These are phyloP conservation scores for Dexiosoma caninum DNA, from an alignment of 2,888 invertebrate species.

Conservation along the genomic window DNA sequence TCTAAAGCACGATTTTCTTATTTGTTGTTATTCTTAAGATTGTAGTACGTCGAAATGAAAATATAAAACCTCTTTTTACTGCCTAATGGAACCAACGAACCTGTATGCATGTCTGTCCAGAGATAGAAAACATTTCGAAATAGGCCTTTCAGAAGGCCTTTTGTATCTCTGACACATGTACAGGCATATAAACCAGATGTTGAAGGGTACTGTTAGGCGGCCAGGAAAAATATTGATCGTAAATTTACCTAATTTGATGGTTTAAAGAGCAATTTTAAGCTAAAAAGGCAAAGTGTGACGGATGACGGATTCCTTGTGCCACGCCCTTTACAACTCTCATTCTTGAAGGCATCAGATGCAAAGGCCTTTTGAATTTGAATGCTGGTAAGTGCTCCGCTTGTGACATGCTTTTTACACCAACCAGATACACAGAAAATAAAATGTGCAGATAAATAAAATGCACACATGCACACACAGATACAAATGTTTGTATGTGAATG, in stretches of 20 bases:
- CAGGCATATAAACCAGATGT: too few species aligned
- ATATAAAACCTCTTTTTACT: slow-evolving; percentile 27
- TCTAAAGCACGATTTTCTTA: slow-evolving; percentile 47
- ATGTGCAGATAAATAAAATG: slow-evolving; percentile 46
- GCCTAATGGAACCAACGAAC: neutral
- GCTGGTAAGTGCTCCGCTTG: neutral
- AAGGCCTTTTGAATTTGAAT: neutral
- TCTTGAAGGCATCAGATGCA: neutral
- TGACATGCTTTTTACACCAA: slow-evolving; percentile 39
- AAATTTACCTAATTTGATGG: too few species aligned
- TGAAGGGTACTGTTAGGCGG: too few species aligned
- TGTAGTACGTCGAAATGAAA: neutral
- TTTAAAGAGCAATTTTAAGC: neutral
- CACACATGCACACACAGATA: slow-evolving; percentile 3
- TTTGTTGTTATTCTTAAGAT: slow-evolving; percentile 19
- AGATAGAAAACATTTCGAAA: neutral
- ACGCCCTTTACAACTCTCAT: too few species aligned
- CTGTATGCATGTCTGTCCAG: neutral
- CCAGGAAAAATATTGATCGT: too few species aligned
- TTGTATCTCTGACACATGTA: too few species aligned
- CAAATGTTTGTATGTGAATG: neutral
- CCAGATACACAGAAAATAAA: slow-evolving; percentile 8
- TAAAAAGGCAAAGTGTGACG: neutral
- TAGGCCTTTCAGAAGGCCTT: neutral
- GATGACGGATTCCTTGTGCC: too few species aligned